Percentiles rank a stretch among this genome's conserved stretches.
Evolutionary conservation across 2,888 invertebrate genomes (phyloP).

Genomic region (Ophion ventricosus): DNA sequence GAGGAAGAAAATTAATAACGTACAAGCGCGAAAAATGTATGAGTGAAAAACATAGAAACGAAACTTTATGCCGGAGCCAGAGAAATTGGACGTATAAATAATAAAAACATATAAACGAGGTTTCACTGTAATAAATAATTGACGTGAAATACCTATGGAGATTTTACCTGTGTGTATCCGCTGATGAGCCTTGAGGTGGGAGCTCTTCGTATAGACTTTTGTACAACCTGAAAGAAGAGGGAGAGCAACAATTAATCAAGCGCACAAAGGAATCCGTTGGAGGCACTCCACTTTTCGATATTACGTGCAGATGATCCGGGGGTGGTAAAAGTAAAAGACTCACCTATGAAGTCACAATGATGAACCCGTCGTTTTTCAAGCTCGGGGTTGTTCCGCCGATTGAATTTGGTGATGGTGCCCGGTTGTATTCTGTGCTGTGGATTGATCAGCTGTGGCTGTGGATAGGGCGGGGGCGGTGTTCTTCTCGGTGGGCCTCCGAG

Average conservation of each 20-base stretch:
- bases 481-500: conserved; percentile 87
- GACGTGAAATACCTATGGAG: not conserved
- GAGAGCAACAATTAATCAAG: not conserved
- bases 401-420: conserved; percentile 87
- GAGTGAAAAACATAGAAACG: too few relatives aligned
- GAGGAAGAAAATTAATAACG: too few relatives aligned
- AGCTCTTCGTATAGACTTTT: conserved; percentile 99
- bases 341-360: conserved; percentile 97
- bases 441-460: conserved; percentile 84
- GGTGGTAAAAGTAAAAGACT: conserved; percentile 72
- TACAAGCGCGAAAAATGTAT: too few relatives aligned
- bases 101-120: too few relatives aligned
- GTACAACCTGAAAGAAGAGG: conserved; percentile 91
- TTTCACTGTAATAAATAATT: not conserved
- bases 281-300: not conserved
- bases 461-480: conserved; percentile 92
- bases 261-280: not conserved
- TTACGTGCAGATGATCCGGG: too few relatives aligned
- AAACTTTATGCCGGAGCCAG: too few relatives aligned
- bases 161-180: conserved; percentile 97
- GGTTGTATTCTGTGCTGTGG: conserved; percentile 78
- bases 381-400: conserved; percentile 98
- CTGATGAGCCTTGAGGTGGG: conserved; percentile 98
- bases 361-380: conserved; percentile 97
- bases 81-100: too few relatives aligned